Conservation (phyloP, 1,140 invertebrate species). For the Sweltsa coloradensis region DNA sequence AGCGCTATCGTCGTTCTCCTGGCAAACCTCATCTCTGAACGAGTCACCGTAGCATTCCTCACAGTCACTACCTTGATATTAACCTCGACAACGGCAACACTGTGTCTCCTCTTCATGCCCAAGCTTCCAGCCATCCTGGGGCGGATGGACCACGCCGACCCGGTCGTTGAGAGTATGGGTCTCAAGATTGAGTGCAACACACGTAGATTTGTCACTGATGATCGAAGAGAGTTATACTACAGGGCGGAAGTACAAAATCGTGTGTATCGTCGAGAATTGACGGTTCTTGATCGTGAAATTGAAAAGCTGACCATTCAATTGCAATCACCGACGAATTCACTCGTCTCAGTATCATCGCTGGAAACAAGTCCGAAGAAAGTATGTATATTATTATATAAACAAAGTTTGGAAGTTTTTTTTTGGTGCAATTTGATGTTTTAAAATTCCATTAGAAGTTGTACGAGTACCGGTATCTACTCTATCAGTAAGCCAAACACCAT, state of each 20-base stretch:
- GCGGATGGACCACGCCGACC: constrained; percentile 44
- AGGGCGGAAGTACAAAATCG: constrained; percentile 83
- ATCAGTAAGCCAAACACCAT: neutral
- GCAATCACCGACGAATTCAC: constrained; percentile 30
- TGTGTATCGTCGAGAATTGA: constrained; percentile 73
- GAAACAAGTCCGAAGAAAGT: constrained; percentile 31
- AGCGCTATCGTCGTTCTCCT: constrained; percentile 73
- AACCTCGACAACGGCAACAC: constrained; percentile 70
- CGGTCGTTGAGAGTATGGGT: constrained; percentile 75
- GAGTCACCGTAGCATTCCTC: constrained; percentile 71
- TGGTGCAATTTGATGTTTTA: neutral
- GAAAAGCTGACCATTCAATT: constrained; percentile 58
- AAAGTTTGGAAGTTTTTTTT: neutral
- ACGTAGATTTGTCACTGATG: constrained; percentile 44
- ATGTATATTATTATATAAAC: too few relatives aligned
- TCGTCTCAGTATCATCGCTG: constrained; percentile 26
- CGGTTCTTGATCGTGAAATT: constrained; percentile 68
- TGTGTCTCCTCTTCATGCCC: constrained; percentile 77
- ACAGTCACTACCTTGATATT: constrained; percentile 72
- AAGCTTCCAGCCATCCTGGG: constrained; percentile 56
- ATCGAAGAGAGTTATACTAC: constrained; percentile 60
- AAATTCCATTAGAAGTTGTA: neutral
- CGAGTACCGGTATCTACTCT: neutral
- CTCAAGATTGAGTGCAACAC: constrained; percentile 81
- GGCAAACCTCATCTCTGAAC: constrained; percentile 72